A percentile compares a stretch with the other conserved stretches of the same genome.
phyloP scores from a whole-genome alignment of 2,888 invertebrate genomes.

The Halocaridina rubra region DNA sequence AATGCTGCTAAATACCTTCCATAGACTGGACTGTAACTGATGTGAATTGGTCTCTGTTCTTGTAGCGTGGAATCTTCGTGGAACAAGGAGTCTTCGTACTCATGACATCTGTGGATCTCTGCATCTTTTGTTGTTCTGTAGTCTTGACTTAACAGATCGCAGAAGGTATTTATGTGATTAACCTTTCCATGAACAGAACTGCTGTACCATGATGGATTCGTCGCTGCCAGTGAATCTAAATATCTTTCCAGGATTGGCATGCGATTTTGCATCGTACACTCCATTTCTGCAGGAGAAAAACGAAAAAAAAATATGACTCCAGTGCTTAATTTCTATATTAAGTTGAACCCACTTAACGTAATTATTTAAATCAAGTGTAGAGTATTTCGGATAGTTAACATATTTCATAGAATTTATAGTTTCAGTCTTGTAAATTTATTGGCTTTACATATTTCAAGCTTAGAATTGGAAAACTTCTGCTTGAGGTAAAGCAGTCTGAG shows the following conservation, averaged over 20 bases:
- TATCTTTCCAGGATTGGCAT: neutral
- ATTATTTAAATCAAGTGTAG: no score
- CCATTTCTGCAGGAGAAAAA: neutral
- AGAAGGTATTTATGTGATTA: neutral
- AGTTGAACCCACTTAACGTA: no score
- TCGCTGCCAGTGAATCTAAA: neutral
- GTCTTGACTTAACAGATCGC: neutral
- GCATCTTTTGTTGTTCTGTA: neutral
- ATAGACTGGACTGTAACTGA: neutral
- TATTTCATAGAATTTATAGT: no score
- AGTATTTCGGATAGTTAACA: no score
- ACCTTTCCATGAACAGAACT: neutral
- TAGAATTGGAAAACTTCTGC: no score
- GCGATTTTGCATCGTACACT: neutral
- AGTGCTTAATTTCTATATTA: no score
- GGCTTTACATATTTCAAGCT: no score
- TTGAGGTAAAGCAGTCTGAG: no score
- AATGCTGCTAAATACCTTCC: slow-evolving; percentile 31
- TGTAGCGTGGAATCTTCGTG: neutral
- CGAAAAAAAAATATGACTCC: neutral
- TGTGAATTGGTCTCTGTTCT: neutral
- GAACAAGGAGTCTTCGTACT: neutral
- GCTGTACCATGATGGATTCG: neutral
- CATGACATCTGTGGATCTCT: neutral
- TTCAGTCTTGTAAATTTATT: no score